phyloP scores from a whole-genome alignment of 2,113 vertebrate genomes.

The Pedionomus torquatus region DNA sequence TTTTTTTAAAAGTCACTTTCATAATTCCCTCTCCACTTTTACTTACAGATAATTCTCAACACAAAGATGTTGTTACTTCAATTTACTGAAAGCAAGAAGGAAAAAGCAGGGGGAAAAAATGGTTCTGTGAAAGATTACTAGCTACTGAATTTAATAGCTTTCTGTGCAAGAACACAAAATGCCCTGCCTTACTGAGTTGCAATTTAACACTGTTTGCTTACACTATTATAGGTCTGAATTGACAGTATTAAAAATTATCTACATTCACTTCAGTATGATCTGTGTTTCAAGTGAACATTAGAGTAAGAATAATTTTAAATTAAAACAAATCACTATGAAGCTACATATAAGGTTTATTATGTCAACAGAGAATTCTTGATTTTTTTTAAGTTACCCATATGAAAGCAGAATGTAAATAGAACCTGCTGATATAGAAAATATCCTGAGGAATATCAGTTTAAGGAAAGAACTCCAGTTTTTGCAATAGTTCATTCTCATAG shows the following conservation, averaged over 20 bases:
- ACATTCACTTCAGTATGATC: not conserved
- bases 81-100: not conserved
- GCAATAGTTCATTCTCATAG: not conserved
- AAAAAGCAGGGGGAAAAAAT: not conserved
- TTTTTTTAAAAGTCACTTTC: not conserved
- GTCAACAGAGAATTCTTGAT: not conserved
- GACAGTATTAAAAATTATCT: not conserved
- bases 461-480: not conserved
- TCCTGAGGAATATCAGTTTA: not conserved
- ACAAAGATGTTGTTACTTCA: not conserved
- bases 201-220: not conserved
- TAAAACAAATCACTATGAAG: not conserved
- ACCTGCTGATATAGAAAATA: not conserved
- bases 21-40: not conserved
- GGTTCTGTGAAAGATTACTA: not conserved
- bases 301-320: not conserved
- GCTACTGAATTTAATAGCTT: not conserved
- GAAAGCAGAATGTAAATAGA: not conserved
- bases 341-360: not conserved
- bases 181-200: not conserved
- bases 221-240: not conserved
- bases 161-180: not conserved
- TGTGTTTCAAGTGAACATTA: not conserved
- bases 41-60: not conserved
- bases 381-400: too few relatives aligned